Evolutionary conservation across 2,888 invertebrate genomes (phyloP).

Genomic region (Seladonia tumulorum): DNA sequence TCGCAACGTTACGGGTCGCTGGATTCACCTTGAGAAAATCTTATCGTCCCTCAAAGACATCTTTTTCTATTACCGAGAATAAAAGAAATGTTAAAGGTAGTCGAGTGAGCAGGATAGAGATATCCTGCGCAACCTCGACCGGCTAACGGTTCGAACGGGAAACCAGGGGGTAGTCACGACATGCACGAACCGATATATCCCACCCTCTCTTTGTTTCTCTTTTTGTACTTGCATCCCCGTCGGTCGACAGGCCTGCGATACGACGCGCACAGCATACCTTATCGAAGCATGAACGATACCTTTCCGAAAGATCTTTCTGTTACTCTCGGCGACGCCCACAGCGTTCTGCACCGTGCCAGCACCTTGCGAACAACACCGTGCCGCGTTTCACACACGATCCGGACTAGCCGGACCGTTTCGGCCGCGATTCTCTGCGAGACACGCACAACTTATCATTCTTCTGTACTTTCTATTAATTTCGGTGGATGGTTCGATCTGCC

Average conservation of each 20-base stretch:
- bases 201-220: slow-evolving; percentile 13
- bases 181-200: slow-evolving; percentile 33
- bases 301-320: background rate
- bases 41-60: background rate
- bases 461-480: slow-evolving; percentile 80
- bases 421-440: slow-evolving; percentile 19
- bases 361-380: background rate
- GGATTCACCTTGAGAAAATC: too few species aligned
- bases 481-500: slow-evolving; percentile 82
- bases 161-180: slow-evolving; percentile 15
- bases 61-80: too few species aligned
- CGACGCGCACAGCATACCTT: slow-evolving; percentile 37
- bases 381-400: background rate
- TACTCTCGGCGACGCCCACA: too few species aligned
- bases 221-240: slow-evolving; percentile 39
- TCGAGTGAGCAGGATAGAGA: background rate
- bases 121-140: background rate
- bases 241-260: slow-evolving; percentile 36
- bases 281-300: slow-evolving; percentile 49
- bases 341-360: background rate
- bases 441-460: slow-evolving; percentile 71
- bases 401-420: background rate
- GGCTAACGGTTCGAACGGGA: slow-evolving; percentile 10
- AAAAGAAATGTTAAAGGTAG: background rate
- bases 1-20: too few species aligned